Evolutionary conservation across 2,113 vertebrate genomes (phyloP), one percentile per base, ranked within the genome.

Genomic region (Fregetta grallaria): DNA sequence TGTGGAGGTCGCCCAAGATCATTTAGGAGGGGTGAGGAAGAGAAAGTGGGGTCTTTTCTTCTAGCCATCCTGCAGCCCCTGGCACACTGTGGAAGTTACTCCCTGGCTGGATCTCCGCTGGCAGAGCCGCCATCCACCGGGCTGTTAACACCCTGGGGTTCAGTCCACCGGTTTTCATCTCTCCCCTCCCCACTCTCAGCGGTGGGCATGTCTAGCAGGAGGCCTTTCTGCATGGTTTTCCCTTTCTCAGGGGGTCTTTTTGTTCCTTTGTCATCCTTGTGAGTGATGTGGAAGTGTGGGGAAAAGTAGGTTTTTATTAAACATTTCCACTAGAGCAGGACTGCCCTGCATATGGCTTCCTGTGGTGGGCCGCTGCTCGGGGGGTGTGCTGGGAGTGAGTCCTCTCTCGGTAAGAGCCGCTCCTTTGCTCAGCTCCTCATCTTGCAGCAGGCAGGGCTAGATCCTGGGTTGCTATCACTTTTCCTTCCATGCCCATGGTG

Each of bases 401-500:
- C 22, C 10, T 44, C 20, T 23, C 14, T 56, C 2, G 0, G 18
- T 29, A 40, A 34, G 38, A 65, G 56, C 34, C 2, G 1, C 25
- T 71, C 2, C 29, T 61, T 45, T 27, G 13, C 45, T 56, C 10
- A 56, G 8, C n/a, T 73, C 32, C 23, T 68, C 44, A 17, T 53
- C 73, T 71, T 38, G 66, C 13, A 75, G 17, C 18, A 21, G 62
- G 7, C 13, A 45, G 63, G 40, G 6, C 45, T 52, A 13, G 22
- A 20, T 76, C 22, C 68, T 76, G 11, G 38, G 10, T 34, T 67
- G 58, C 14, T 63, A 1, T 58, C 18, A 1, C 15, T 75, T 65
- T 65, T n/a, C n/a, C 14, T 42, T 29, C 52, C 0, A 1, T 26
- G 25, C 45, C 29, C 1, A 1, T 0, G 2, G 26, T 71, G 53